Evolutionary conservation across 2,797 vertebrate species (phyloP).

Genomic region (Denticeps clupeoides): DNA sequence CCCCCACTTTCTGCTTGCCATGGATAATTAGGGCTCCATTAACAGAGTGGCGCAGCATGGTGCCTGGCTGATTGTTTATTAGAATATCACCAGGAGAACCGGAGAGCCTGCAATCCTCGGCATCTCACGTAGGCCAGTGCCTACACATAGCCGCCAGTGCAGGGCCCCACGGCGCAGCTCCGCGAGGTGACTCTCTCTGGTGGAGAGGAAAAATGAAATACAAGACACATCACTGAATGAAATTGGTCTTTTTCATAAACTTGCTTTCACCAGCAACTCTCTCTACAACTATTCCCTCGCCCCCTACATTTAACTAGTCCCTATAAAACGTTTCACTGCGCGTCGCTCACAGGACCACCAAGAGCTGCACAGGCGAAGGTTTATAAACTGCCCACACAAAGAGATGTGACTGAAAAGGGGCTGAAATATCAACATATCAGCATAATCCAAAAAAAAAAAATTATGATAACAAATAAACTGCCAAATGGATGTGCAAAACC

Average conservation of each 20-base stretch:
- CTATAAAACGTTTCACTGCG: background rate
- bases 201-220: too few species aligned
- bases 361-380: background rate
- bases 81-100: constrained; percentile 42
- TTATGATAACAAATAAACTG: too few species aligned
- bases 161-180: background rate
- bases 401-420: too few species aligned
- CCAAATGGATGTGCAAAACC: too few species aligned
- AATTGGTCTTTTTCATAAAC: background rate
- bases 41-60: constrained; percentile 55
- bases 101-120: constrained; percentile 1
- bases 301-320: constrained; percentile 1
- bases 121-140: background rate
- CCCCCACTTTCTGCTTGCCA: constrained; percentile 40
- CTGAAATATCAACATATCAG: too few species aligned
- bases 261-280: background rate
- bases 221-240: too few species aligned
- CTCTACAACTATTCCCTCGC: background rate
- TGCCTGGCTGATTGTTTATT: constrained; percentile 56
- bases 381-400: background rate
- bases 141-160: background rate
- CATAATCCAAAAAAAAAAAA: too few species aligned
- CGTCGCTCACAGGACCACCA: constrained; percentile 9
- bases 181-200: background rate
- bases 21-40: constrained; percentile 58